These are phyloP conservation scores for Taxidea taxus DNA, from an alignment of 2,113 vertebrate genomes.

Conservation along the genomic window DNA sequence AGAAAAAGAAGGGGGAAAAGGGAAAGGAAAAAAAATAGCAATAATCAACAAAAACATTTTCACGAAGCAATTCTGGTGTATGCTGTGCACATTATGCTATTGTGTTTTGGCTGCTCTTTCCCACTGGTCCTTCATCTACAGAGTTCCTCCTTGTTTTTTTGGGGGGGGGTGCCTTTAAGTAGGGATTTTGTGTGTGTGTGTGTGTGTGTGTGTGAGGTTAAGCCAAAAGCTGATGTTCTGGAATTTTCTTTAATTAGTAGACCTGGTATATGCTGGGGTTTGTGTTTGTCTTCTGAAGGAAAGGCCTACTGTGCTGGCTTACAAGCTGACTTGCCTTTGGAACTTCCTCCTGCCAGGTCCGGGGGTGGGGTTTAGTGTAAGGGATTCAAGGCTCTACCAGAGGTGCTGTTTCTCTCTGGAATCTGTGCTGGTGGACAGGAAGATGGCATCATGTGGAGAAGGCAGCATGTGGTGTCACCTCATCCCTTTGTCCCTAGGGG, in stretches of 20 bases:
- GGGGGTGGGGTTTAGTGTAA: background rate
- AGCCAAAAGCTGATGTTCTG: background rate
- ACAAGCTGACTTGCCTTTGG: background rate
- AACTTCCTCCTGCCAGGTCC: background rate
- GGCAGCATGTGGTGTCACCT: background rate
- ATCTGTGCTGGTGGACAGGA: background rate
- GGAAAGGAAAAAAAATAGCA: background rate
- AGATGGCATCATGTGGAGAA: background rate
- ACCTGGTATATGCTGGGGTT: background rate
- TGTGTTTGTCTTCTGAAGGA: background rate
- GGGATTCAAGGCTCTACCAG: background rate
- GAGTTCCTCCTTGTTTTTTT: background rate
- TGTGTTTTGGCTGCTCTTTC: background rate
- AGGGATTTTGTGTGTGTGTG: background rate
- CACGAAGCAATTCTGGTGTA: background rate
- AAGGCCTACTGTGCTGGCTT: background rate
- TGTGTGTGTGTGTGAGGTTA: background rate
- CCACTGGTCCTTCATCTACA: background rate
- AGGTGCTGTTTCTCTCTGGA: background rate
- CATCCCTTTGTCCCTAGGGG: background rate
- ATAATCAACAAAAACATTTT: background rate
- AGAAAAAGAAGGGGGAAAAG: background rate
- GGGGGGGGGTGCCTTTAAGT: background rate
- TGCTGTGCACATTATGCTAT: background rate
- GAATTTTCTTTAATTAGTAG: background rate